Percentiles rank a stretch among this genome's conserved stretches.
These are phyloP conservation scores for Pelusios castaneus DNA, from an alignment of 2,113 vertebrate genomes.

Conservation along the genomic window DNA sequence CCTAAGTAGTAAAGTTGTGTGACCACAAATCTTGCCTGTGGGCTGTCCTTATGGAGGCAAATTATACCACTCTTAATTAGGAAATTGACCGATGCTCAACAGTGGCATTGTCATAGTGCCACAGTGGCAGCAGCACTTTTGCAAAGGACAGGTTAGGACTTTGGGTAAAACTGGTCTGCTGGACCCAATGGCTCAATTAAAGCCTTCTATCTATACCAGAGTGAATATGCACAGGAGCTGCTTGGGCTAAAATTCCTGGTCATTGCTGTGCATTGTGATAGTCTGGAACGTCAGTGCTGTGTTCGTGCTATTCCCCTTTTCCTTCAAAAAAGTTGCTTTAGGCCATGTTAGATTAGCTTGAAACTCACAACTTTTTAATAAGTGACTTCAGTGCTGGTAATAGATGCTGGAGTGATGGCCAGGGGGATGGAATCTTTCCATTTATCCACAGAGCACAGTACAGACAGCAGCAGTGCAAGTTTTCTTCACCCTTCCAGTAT, in stretches of 20 bases:
- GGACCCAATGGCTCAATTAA: background rate
- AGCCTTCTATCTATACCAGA: background rate
- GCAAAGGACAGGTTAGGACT: background rate
- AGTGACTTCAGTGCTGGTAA: background rate
- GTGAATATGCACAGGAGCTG: background rate
- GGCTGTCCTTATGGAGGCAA: background rate
- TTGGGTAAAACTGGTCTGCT: background rate
- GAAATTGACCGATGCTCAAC: fast-evolving
- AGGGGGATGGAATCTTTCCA: background rate
- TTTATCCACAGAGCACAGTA: background rate
- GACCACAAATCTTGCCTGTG: background rate
- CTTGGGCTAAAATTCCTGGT: background rate
- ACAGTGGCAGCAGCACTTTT: too few relatives aligned
- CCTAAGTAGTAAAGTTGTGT: background rate
- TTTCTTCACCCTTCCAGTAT: background rate
- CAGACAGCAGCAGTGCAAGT: background rate
- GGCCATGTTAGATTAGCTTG: background rate
- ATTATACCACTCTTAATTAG: background rate
- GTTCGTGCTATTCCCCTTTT: background rate
- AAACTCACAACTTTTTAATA: background rate
- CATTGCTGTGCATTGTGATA: conserved; percentile 1
- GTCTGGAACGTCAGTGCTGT: background rate
- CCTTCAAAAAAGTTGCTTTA: background rate
- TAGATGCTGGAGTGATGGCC: background rate
- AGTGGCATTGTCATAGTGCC: fast-evolving